A percentile compares a stretch with the other conserved stretches of the same genome.
phyloP scores from a whole-genome alignment of 1,140 invertebrate species.

The Zophobas atratus region DNA sequence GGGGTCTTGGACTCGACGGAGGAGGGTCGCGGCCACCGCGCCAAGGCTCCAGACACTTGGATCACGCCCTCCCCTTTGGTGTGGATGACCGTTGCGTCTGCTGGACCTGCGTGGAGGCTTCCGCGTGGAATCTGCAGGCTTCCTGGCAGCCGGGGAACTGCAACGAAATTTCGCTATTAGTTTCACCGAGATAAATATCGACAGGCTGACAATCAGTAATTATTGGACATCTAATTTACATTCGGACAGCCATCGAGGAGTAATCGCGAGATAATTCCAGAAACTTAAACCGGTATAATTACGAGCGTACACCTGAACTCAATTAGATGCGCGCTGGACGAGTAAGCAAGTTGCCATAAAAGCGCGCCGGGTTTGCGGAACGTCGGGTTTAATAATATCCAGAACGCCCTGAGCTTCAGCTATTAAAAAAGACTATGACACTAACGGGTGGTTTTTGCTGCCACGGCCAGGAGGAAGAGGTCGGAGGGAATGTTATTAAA shows the following conservation, averaged over 20 bases:
- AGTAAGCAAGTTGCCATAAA: conserved; percentile 47
- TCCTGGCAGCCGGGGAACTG: conserved; percentile 80
- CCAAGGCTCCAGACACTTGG: conserved; percentile 72
- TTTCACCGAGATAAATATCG: conserved; percentile 16
- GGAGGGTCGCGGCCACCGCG: conserved; percentile 75
- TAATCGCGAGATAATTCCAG: conserved; percentile 56
- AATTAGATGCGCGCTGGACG: conserved; percentile 56
- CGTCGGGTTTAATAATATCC: conserved; percentile 46
- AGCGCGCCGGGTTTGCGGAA: conserved; percentile 44
- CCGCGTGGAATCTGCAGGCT: conserved; percentile 78
- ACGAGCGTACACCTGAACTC: conserved; percentile 59
- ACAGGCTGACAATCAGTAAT: conserved; percentile 44
- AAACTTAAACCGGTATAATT: conserved; percentile 59
- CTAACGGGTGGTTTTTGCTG: not conserved
- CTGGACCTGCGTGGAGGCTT: conserved; percentile 71
- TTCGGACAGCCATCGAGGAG: conserved; percentile 49
- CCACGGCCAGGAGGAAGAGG: not conserved
- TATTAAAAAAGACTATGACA: conserved; percentile 40
- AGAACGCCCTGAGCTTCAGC: conserved; percentile 38
- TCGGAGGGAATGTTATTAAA: no score
- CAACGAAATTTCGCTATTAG: conserved; percentile 64
- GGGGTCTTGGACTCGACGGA: conserved; percentile 68
- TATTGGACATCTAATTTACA: conserved; percentile 60
- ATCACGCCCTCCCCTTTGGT: conserved; percentile 78
- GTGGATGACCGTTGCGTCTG: conserved; percentile 77